Base-by-base conservation (phyloP, 2,888 invertebrate genomes). In the Tetranychus truncatus region DNA sequence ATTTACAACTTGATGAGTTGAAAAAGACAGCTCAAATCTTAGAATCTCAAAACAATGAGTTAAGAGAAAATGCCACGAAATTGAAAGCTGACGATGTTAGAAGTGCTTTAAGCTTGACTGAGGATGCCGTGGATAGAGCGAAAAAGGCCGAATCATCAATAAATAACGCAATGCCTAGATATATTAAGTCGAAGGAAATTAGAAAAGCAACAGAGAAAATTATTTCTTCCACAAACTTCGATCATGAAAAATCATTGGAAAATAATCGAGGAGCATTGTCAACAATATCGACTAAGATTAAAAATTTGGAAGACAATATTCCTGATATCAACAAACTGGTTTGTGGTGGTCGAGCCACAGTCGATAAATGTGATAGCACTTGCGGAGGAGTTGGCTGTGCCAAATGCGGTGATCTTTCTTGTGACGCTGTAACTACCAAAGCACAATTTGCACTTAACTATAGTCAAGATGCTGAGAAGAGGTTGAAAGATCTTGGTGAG, bases 351-450 rank as follows among this genome's bases (percentile, higher is more conserved):
- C 86, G 86, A 55, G 90, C 89, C 73, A 76, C 77, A 44, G 78
- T 78, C 7, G 88, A 91, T 81, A 89, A 89, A 20, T 95, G 95
- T 82, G 92, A 95, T 81, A 83, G 85, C 55, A 87, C 94, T 76
- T 99, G 99, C 83, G 99, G 99, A 72, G 97, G 99, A 44, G 97
- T 95, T n/a, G 93, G 93, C 0, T 96, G 96, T 82, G 90, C 89
- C 15, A 88, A 88, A 78, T 99, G 99, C 82, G 95, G 94, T 74
- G 92, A 93, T 6, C 86, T 92, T 78, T 89, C 93, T 71, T 95
- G 97, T 82, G 91, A 91, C 80, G 94, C 95, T 11, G 91, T 95
- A 3, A 88, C 92, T 34, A 91, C 91, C 20, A 92, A 91, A 83
- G 92, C 95, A 1, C 89, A 89, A 80, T 90, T 90, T 81, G 95